Evolutionary conservation across 2,888 invertebrate genomes (phyloP).

Genomic region (Oscheius sp.): DNA sequence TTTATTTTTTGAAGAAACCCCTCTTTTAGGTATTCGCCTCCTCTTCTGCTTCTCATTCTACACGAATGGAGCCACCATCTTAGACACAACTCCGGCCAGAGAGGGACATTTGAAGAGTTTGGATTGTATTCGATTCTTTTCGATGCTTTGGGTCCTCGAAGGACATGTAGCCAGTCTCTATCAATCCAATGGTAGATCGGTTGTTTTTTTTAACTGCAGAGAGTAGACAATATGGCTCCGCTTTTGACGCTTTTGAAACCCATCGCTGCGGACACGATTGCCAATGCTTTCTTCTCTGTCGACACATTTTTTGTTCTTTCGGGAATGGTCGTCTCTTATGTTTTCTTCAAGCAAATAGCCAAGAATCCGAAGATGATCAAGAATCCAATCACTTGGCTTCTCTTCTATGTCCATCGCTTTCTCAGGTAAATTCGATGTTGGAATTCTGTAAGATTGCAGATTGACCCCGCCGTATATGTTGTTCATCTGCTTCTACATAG

Average conservation of each 20-base stretch:
- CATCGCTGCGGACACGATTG: slow-evolving; percentile 18
- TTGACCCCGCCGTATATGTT: slow-evolving; percentile 41
- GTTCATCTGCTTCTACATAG: slow-evolving; percentile 40
- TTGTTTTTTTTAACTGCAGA: not conserved
- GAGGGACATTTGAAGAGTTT: slow-evolving; percentile 50
- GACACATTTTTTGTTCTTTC: slow-evolving; percentile 61
- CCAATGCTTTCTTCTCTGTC: slow-evolving; percentile 52
- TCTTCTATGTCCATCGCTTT: slow-evolving; percentile 43
- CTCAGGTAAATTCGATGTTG: slow-evolving; percentile 21
- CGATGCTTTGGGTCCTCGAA: slow-evolving; percentile 56
- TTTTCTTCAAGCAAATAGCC: slow-evolving; percentile 47
- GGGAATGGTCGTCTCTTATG: slow-evolving; percentile 55
- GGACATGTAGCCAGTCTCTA: slow-evolving; percentile 33
- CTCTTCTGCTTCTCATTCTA: slow-evolving; percentile 39
- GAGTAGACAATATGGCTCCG: not conserved
- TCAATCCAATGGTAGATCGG: not conserved
- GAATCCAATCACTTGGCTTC: slow-evolving; percentile 37
- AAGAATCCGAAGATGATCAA: slow-evolving; percentile 25
- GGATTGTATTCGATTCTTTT: slow-evolving; percentile 57
- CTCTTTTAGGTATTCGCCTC: slow-evolving; percentile 1
- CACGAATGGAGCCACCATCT: slow-evolving; percentile 34
- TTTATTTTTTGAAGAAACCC: not conserved
- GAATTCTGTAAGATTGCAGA: not conserved
- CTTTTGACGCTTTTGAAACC: not conserved
- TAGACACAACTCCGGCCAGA: slow-evolving; percentile 37